Conservation (phyloP, 2,113 vertebrate genomes). For the Thomomys bottae region DNA sequence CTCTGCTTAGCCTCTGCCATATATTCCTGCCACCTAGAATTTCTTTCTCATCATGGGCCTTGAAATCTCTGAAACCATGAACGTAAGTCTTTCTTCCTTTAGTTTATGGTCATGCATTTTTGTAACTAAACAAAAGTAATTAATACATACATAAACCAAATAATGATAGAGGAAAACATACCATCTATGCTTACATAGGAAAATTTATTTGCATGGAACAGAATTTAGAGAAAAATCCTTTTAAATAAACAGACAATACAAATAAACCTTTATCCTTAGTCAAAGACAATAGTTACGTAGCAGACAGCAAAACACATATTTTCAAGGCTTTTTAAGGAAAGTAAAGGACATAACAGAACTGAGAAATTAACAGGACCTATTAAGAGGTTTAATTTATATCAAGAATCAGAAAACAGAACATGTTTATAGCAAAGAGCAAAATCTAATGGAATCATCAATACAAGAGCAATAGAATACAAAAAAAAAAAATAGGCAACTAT, state of each 20-base stretch:
- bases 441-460: not conserved
- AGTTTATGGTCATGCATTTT: too few relatives aligned
- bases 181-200: not conserved
- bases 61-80: too few relatives aligned
- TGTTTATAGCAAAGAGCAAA: not conserved
- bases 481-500: not conserved
- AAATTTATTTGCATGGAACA: too few relatives aligned
- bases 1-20: too few relatives aligned
- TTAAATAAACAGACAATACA: too few relatives aligned
- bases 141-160: not conserved
- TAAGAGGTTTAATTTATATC: conserved; percentile 1
- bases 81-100: too few relatives aligned
- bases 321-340: conserved; percentile 30
- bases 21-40: too few relatives aligned
- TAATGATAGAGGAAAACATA: not conserved
- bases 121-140: too few relatives aligned
- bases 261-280: not conserved
- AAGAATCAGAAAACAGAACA: conserved; percentile 1
- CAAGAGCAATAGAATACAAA: not conserved
- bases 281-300: not conserved
- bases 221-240: too few relatives aligned
- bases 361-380: not conserved
- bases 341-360: conserved; percentile 30
- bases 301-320: not conserved
- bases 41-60: too few relatives aligned